Percentiles rank a stretch among this genome's conserved stretches.
These are phyloP conservation scores for Antennarius striatus DNA, from an alignment of 2,113 vertebrate genomes.

Conservation along the genomic window DNA sequence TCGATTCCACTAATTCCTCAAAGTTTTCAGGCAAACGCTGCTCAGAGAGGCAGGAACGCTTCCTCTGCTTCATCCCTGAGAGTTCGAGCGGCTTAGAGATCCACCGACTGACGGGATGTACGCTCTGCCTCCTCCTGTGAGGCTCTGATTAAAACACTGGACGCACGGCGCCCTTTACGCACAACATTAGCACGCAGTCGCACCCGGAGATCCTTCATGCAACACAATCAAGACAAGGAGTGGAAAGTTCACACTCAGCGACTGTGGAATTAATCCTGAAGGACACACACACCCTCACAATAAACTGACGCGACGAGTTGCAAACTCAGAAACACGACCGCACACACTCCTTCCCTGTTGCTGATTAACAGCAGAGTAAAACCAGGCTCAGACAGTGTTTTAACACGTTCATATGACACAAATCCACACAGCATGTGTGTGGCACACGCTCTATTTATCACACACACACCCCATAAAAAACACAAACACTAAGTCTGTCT, in stretches of 20 bases:
- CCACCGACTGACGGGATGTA: constrained; percentile 41
- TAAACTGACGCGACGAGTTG: too few species aligned
- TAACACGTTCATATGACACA: constrained; percentile 29
- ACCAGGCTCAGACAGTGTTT: constrained; percentile 31
- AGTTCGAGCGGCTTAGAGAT: constrained; percentile 28
- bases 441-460: not conserved
- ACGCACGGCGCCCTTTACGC: too few species aligned
- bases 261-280: not conserved
- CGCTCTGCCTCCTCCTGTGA: constrained; percentile 54
- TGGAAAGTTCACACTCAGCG: not conserved
- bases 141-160: constrained; percentile 53
- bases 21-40: constrained; percentile 23
- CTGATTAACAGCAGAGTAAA: constrained; percentile 39
- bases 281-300: constrained; percentile 1
- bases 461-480: not conserved
- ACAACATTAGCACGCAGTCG: too few species aligned
- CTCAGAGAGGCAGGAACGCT: constrained; percentile 12
- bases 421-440: not conserved
- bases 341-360: constrained; percentile 2
- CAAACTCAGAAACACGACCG: not conserved
- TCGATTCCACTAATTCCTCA: constrained; percentile 38
- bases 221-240: too few species aligned
- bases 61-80: constrained; percentile 40
- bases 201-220: too few species aligned
- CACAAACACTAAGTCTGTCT: not conserved